Percentiles rank a stretch among this genome's conserved stretches.
phyloP scores from a whole-genome alignment of 2,113 vertebrate genomes.

The Chaenogobius annularis region DNA sequence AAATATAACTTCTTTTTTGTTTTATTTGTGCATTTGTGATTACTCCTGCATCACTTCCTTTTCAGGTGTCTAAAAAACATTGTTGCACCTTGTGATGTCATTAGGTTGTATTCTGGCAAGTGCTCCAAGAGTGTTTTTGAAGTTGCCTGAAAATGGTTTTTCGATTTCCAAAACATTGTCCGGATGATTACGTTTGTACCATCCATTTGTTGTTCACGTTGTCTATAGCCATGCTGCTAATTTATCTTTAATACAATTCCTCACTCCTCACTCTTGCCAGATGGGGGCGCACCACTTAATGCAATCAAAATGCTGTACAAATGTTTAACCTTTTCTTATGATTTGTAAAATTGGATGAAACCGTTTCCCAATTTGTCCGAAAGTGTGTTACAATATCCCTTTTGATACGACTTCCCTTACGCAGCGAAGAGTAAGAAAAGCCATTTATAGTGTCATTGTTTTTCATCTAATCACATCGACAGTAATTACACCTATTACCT shows the following conservation, averaged over 20 bases:
- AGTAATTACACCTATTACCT: conserved; percentile 9
- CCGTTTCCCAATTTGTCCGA: not conserved
- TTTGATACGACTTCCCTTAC: not conserved
- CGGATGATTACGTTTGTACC: too few relatives aligned
- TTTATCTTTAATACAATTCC: too few relatives aligned
- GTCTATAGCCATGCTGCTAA: too few relatives aligned
- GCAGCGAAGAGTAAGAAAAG: not conserved
- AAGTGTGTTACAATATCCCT: not conserved
- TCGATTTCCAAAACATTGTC: too few relatives aligned
- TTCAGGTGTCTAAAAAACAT: not conserved
- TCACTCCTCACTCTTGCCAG: not conserved
- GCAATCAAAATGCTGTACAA: not conserved
- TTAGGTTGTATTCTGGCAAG: not conserved
- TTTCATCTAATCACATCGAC: conserved; percentile 4
- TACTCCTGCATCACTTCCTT: not conserved
- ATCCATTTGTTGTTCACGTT: too few relatives aligned
- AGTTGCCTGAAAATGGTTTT: too few relatives aligned
- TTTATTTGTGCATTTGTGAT: too few relatives aligned
- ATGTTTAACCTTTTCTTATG: too few relatives aligned
- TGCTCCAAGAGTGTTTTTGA: not conserved
- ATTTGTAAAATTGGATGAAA: too few relatives aligned
- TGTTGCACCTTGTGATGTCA: not conserved
- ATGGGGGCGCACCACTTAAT: not conserved
- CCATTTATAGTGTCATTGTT: not conserved
- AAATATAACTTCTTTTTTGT: too few relatives aligned